Base-by-base conservation (phyloP, 2,113 vertebrate genomes). In the Macroglossus sobrinus region DNA sequence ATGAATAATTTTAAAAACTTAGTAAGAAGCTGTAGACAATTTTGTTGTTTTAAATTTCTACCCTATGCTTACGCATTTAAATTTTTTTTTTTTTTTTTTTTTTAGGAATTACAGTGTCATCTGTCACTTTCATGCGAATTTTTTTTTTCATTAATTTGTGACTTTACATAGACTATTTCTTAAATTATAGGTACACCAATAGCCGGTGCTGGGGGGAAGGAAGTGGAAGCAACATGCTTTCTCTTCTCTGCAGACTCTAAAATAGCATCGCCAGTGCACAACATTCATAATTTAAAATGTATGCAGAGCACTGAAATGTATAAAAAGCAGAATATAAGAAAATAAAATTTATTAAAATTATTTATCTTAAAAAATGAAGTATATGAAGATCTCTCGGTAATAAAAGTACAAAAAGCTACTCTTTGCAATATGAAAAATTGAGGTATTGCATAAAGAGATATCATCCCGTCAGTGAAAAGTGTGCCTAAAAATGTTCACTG, bases 381-480 rank as follows among this genome's bases (percentile, higher is more conserved):
- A 99, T 99, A 99, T 99, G 99, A 99, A 99, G 99, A 99, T 99
- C 99, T 99, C 99, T 99, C 99, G 99, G 99, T 99, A 99, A 99
- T 99, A 99, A 99, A 99, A 99, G 99, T 99, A 99, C 99, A 99
- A 99, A 99, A 99, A 99, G 99, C 99, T 99, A 99, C 99, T 99
- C 99, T 99, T 99, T 99, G 99, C 99, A 99, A 99, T 99, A 99
- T 99, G 99, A 99, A 99, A 99, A 99, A 99, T 99, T 99, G 99
- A 99, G 99, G 99, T 99, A 99, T 99, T 99, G 99, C 99, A 99
- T 99, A 99, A 99, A 99, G 99, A 99, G 99, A 99, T 99, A 99
- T 99, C 99, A 99, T 99, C 99, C 99, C 99, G 99, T 99, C 99
- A 99, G 99, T 99, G 99, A 99, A 99, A 99, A 99, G 99, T 99